phyloP scores from a whole-genome alignment of 2,888 invertebrate species.

The Quadriops clusia region DNA sequence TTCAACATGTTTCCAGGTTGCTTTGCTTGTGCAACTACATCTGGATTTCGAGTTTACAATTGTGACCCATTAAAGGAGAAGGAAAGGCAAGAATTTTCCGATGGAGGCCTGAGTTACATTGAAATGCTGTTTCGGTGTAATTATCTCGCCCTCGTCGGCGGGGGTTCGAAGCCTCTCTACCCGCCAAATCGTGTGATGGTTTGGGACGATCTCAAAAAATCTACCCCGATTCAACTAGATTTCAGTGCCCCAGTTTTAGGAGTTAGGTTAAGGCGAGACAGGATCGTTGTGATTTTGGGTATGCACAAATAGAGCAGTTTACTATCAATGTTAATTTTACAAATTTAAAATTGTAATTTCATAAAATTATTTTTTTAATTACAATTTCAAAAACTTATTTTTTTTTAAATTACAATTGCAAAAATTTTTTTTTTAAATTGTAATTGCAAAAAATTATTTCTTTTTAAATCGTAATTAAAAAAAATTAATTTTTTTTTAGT shows the following conservation, averaged over 20 bases:
- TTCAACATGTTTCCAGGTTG: no score
- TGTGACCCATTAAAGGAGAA: slow-evolving; percentile 96
- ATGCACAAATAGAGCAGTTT: no score
- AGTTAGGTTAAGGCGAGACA: slow-evolving; percentile 83
- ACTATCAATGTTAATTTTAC: background rate
- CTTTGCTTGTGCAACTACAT: slow-evolving; percentile 95
- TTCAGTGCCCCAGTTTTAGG: slow-evolving; percentile 89
- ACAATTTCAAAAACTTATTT: no score
- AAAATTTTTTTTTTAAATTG: no score
- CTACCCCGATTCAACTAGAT: slow-evolving; percentile 85
- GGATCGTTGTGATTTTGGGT: slow-evolving; percentile 87
- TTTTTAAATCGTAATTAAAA: no score
- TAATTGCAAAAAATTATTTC: no score
- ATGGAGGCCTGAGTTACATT: slow-evolving; percentile 86
- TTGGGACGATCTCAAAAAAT: slow-evolving; percentile 96
- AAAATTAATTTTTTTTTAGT: no score
- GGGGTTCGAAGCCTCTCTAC: slow-evolving; percentile 83
- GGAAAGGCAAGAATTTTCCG: slow-evolving; percentile 85
- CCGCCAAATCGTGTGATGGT: slow-evolving; percentile 92
- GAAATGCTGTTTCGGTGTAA: slow-evolving; percentile 98
- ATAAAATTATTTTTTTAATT: slow-evolving; percentile 1
- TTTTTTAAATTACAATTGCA: no score
- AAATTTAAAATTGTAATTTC: background rate
- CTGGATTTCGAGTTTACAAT: slow-evolving; percentile 93
- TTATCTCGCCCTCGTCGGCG: slow-evolving; percentile 91